Percentiles rank a stretch among this genome's conserved stretches.
phyloP scores from a whole-genome alignment of 2,888 invertebrate species.

The Lottia scabra region DNA sequence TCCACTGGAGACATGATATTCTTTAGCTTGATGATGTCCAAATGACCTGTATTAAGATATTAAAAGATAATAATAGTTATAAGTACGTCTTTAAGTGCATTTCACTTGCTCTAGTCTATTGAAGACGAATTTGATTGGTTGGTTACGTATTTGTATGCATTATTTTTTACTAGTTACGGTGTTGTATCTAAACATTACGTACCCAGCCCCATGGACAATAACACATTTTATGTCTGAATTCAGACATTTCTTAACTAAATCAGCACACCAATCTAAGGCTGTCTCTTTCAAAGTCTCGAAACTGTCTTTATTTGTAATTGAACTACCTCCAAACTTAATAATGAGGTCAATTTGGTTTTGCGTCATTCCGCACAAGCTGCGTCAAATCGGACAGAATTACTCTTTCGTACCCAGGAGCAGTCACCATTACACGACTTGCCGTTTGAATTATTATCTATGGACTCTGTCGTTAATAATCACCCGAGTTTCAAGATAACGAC shows the following conservation, averaged over 20 bases:
- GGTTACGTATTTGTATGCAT: not conserved
- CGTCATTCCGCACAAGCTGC: not conserved
- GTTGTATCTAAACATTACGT: not conserved
- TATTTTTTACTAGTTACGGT: not conserved
- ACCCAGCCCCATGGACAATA: conserved; percentile 61
- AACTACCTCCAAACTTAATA: conserved; percentile 57
- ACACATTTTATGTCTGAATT: conserved; percentile 34
- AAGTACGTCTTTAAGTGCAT: no score
- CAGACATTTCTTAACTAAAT: conserved; percentile 36
- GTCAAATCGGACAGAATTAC: no score
- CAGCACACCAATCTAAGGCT: conserved; percentile 32
- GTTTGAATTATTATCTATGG: no score
- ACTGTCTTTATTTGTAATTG: conserved; percentile 48
- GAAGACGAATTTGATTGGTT: no score
- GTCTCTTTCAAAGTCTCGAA: conserved; percentile 41
- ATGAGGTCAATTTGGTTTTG: conserved; percentile 34
- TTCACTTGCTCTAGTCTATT: no score
- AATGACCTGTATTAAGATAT: conserved; percentile 42
- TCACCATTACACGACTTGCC: no score
- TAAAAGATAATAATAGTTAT: no score
- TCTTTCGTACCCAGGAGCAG: no score
- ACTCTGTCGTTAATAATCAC: no score
- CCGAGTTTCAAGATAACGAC: no score
- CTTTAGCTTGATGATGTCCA: conserved; percentile 56
- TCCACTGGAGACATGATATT: conserved; percentile 43